phyloP scores from a whole-genome alignment of 2,797 vertebrate genomes.

The Pseudotriccus pelzelni region DNA sequence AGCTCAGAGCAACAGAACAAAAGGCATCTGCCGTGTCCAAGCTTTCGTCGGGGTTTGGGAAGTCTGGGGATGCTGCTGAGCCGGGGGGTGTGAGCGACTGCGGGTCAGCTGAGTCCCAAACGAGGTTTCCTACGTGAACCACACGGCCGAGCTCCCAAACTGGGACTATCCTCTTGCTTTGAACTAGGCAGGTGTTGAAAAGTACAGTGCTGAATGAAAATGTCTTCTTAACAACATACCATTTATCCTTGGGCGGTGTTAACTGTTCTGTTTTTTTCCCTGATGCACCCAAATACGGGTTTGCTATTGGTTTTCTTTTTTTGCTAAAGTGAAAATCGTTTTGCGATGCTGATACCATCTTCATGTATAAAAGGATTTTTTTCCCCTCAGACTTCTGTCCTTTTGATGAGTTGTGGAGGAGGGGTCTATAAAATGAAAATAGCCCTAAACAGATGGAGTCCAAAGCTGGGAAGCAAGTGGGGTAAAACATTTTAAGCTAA shows the following conservation, averaged over 20 bases:
- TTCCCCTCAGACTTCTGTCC: background rate
- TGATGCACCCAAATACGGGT: background rate
- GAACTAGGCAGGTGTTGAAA: background rate
- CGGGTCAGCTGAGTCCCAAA: accelerated
- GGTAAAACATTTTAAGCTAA: background rate
- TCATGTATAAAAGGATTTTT: background rate
- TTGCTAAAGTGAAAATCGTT: background rate
- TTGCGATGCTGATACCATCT: background rate
- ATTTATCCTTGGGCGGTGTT: accelerated
- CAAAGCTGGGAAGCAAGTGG: background rate
- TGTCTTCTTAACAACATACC: background rate
- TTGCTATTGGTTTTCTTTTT: background rate
- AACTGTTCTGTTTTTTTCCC: background rate
- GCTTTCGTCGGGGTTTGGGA: background rate
- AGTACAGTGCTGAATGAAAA: background rate
- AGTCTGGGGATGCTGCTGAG: background rate
- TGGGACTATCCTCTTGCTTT: accelerated
- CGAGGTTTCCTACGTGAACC: accelerated
- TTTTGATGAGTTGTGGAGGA: background rate
- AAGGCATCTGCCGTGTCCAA: background rate
- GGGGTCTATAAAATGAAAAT: background rate
- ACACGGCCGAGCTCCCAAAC: accelerated
- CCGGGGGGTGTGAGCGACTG: accelerated
- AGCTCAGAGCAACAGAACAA: background rate
- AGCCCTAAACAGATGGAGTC: background rate